phyloP scores from a whole-genome alignment of 2,888 invertebrate species.

The Eupithecia tripunctaria region DNA sequence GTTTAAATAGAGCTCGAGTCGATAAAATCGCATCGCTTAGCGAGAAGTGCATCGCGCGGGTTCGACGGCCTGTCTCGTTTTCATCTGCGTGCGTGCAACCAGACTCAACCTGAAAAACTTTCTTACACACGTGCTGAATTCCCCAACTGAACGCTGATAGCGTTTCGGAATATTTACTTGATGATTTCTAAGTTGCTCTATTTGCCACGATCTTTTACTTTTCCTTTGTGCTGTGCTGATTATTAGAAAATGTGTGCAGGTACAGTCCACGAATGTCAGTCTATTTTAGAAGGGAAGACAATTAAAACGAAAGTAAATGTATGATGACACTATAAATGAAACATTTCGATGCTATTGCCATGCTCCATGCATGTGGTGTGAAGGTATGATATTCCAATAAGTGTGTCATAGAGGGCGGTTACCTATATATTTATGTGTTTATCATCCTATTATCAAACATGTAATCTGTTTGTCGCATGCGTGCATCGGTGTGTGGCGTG shows the following conservation, averaged over 20 bases:
- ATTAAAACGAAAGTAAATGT: not conserved
- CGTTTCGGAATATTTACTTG: conserved; percentile 36
- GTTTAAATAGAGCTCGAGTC: conserved; percentile 11
- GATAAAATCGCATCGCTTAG: conserved; percentile 43
- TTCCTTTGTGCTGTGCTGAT: conserved; percentile 32
- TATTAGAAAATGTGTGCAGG: not conserved
- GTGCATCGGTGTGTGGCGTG: conserved; percentile 41
- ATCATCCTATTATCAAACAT: conserved; percentile 27
- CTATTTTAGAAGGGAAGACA: not conserved
- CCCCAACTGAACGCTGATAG: conserved; percentile 42
- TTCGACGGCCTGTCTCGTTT: conserved; percentile 79
- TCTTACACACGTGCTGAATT: conserved; percentile 53
- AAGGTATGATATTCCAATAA: not conserved
- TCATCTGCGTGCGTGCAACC: conserved; percentile 67
- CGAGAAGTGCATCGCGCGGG: conserved; percentile 57
- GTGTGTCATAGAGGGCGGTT: conserved; percentile 18
- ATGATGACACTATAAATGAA: not conserved
- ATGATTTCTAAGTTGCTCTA: conserved; percentile 43
- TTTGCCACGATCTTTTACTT: conserved; percentile 36
- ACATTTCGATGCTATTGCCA: not conserved
- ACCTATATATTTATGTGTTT: not conserved
- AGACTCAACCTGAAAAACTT: conserved; percentile 68
- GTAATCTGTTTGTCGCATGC: conserved; percentile 30
- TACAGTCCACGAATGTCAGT: not conserved
- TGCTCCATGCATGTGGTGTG: not conserved